These are phyloP conservation scores for Atrichornis clamosus DNA, from an alignment of 2,113 vertebrate genomes.

Conservation along the genomic window DNA sequence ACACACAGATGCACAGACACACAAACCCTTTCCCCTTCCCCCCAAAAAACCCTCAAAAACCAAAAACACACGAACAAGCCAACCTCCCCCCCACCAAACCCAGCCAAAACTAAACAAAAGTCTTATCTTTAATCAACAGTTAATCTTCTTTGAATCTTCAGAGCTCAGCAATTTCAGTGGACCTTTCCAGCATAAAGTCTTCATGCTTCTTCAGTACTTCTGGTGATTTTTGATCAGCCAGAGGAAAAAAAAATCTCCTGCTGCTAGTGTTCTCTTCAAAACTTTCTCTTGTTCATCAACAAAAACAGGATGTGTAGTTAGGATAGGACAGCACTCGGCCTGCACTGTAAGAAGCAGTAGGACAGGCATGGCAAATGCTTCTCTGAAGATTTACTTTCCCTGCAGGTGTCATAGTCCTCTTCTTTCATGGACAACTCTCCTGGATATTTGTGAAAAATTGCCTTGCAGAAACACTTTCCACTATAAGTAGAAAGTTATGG, in stretches of 20 bases:
- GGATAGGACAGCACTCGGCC: not conserved
- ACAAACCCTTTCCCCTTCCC: accelerated
- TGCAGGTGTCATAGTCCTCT: not conserved
- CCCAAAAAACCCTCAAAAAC: accelerated
- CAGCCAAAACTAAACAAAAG: not conserved
- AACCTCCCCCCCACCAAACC: not conserved
- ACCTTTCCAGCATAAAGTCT: not conserved
- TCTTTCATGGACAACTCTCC: not conserved
- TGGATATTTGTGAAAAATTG: not conserved
- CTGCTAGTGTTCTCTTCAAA: not conserved
- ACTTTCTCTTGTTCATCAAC: not conserved
- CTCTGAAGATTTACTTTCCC: not conserved
- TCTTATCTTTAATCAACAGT: not conserved
- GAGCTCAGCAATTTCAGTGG: not conserved
- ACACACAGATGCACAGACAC: not conserved
- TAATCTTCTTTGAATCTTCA: not conserved
- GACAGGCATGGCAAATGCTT: not conserved
- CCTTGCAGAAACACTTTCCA: not conserved
- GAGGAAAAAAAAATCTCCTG: not conserved
- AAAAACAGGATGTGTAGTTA: not conserved
- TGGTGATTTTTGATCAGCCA: not conserved
- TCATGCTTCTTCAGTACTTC: not conserved
- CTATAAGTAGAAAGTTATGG: not conserved
- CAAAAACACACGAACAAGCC: not conserved
- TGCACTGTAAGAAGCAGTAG: not conserved